These are phyloP conservation scores for Stegana nigrithorax DNA, from an alignment of 2,888 invertebrate genomes.

Conservation along the genomic window DNA sequence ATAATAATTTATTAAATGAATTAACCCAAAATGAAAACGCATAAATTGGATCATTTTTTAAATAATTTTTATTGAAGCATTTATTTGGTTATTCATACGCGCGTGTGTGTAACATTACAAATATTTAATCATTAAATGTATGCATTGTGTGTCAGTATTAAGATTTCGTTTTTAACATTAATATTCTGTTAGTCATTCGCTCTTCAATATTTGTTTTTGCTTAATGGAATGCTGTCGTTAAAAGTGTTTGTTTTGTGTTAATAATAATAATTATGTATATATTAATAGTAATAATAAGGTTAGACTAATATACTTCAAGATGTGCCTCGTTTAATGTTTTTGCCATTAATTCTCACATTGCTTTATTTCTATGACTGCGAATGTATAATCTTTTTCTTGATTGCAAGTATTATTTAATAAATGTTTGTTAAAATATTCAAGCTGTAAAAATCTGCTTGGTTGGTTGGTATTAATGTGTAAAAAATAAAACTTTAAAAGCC, in stretches of 20 bases:
- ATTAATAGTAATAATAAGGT: constrained; percentile 2
- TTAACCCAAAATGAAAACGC: neutral
- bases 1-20: neutral
- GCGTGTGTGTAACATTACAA: constrained; percentile 63
- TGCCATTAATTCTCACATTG: constrained; percentile 47
- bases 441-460: constrained; percentile 51
- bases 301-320: constrained; percentile 10
- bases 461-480: constrained; percentile 49
- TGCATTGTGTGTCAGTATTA: constrained; percentile 43
- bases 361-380: constrained; percentile 49
- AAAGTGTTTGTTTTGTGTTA: constrained; percentile 29
- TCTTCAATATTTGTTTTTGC: constrained; percentile 23
- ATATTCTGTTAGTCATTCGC: constrained; percentile 38
- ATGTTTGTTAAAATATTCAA: constrained; percentile 60
- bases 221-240: constrained; percentile 22
- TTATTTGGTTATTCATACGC: constrained; percentile 59
- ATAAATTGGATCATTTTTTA: constrained; percentile 21
- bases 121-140: constrained; percentile 42
- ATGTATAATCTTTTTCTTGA: neutral
- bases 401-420: constrained; percentile 45
- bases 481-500: constrained; percentile 64
- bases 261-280: constrained; percentile 11
- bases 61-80: constrained; percentile 43
- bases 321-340: neutral
- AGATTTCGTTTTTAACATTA: constrained; percentile 41